These are phyloP conservation scores for Chrysochloris asiatica DNA, from an alignment of 2,113 vertebrate species.

Conservation along the genomic window DNA sequence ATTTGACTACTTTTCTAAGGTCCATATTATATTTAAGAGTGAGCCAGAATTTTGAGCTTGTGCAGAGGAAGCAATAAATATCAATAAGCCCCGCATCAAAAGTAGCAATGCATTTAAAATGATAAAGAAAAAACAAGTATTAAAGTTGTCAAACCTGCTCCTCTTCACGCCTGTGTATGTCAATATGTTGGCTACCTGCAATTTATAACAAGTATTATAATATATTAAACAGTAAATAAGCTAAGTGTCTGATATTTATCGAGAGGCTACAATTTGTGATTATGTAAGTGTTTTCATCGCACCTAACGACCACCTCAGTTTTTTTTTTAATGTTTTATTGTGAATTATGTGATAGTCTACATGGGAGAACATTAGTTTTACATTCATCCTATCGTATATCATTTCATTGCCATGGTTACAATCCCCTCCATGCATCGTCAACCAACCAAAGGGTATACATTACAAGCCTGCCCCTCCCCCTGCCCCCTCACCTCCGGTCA, in stretches of 20 bases:
- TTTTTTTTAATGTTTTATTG: too few species aligned
- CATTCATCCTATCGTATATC: too few species aligned
- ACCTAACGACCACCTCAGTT: neutral
- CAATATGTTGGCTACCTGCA: constrained; percentile 12
- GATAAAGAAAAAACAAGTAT: constrained; percentile 10
- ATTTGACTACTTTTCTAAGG: neutral
- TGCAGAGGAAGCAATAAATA: constrained; percentile 1
- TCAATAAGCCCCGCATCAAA: neutral
- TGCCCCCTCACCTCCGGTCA: too few species aligned
- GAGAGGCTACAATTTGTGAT: neutral
- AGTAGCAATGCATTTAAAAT: constrained; percentile 8
- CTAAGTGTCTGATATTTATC: neutral
- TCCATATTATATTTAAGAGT: constrained; percentile 23
- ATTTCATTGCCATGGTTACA: too few species aligned
- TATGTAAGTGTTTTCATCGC: neutral
- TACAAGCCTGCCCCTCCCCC: too few species aligned
- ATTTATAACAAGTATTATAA: neutral
- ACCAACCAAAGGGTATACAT: too few species aligned
- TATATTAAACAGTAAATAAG: neutral
- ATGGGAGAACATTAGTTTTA: too few species aligned
- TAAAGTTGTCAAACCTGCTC: neutral
- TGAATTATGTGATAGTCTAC: too few species aligned
- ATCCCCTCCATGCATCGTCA: too few species aligned
- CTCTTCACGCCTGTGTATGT: neutral
- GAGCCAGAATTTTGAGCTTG: neutral